phyloP scores from a whole-genome alignment of 2,113 vertebrate species.

The Tichodroma muraria region DNA sequence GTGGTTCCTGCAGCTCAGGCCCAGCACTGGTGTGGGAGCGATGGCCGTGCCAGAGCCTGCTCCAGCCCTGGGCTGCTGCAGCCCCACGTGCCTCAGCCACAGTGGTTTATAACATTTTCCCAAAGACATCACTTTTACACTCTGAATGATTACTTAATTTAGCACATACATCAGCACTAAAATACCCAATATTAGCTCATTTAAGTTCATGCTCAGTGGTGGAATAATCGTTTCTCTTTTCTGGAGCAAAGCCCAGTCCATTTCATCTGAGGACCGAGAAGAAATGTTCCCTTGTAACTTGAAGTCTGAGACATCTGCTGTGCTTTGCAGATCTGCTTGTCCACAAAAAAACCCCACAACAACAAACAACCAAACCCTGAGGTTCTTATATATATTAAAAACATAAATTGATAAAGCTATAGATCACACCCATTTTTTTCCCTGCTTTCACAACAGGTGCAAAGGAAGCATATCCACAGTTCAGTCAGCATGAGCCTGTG shows the following conservation, averaged over 20 bases:
- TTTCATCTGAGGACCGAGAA: not conserved
- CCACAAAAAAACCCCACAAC: not conserved
- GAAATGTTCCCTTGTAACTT: not conserved
- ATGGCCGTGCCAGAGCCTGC: accelerated
- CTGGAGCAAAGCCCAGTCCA: constrained; percentile 52
- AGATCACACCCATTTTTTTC: not conserved
- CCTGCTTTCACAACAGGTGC: not conserved
- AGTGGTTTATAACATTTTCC: not conserved
- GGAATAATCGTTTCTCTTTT: constrained; percentile 34
- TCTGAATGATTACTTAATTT: constrained; percentile 41
- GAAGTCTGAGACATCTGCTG: constrained; percentile 20
- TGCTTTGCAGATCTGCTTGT: not conserved
- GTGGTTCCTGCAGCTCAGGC: not conserved
- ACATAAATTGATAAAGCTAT: not conserved
- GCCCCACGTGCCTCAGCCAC: not conserved
- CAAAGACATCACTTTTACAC: constrained; percentile 3
- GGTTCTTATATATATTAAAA: not conserved
- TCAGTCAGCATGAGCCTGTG: not conserved
- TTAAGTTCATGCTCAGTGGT: constrained; percentile 53
- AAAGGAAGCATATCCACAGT: not conserved
- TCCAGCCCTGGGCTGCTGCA: not conserved
- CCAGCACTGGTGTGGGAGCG: accelerated
- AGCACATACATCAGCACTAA: constrained; percentile 48
- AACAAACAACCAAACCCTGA: not conserved
- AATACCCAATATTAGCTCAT: constrained; percentile 55